Percentiles rank a stretch among this genome's conserved stretches.
Evolutionary conservation across 2,113 vertebrate genomes (phyloP).

Genomic region (Megalops atlanticus): DNA sequence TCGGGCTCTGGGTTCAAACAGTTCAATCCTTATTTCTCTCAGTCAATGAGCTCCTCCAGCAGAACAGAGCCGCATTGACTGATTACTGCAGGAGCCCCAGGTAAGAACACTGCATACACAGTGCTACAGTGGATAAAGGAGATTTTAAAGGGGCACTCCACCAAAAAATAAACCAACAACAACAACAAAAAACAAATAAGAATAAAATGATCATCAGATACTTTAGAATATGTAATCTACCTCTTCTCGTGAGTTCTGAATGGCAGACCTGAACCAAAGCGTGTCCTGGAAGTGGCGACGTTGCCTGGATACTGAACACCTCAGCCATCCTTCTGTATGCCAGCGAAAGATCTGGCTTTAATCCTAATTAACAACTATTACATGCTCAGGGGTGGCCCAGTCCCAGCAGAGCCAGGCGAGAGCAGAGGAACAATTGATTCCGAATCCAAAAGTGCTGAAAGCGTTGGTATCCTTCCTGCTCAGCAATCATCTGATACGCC

Average conservation of each 20-base stretch:
- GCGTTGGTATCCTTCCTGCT: slow-evolving; percentile 6
- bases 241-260: not conserved
- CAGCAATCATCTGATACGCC: slow-evolving; percentile 20
- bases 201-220: no score
- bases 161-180: no score
- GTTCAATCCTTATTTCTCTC: not conserved
- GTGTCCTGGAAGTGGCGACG: not conserved
- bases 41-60: not conserved
- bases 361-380: not conserved
- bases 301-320: not conserved
- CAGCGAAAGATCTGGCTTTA: not conserved
- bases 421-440: slow-evolving; percentile 14
- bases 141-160: no score
- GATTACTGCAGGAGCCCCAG: no score
- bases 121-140: no score
- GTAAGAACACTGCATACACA: no score
- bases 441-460: slow-evolving; percentile 1
- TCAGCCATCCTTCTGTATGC: not conserved
- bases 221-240: no score
- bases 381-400: not conserved
- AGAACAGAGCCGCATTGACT: no score
- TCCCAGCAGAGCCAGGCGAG: not conserved
- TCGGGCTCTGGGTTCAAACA: no score
- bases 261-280: not conserved
- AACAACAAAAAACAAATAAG: no score